phyloP scores from a whole-genome alignment of 2,888 invertebrate species.

The Thymelicus acteon region DNA sequence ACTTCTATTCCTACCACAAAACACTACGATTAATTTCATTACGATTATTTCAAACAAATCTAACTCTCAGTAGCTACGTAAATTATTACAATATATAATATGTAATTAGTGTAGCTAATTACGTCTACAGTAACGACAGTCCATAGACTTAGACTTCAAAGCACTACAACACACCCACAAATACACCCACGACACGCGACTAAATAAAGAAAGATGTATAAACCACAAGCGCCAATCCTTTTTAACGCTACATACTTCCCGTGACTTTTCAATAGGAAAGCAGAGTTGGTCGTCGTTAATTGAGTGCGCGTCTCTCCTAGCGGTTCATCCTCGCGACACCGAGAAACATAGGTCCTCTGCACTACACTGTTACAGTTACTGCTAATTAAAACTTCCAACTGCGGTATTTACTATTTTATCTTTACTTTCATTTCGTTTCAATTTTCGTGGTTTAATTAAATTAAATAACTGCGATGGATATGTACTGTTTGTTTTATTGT shows the following conservation, averaged over 20 bases:
- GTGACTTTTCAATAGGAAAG: constrained; percentile 59
- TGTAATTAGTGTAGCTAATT: too few relatives aligned
- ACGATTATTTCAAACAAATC: too few relatives aligned
- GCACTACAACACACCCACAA: background rate
- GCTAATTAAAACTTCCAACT: constrained; percentile 62
- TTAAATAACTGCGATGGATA: background rate
- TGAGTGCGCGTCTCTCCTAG: constrained; percentile 60
- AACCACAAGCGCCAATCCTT: constrained; percentile 1
- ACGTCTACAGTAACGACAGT: too few relatives aligned
- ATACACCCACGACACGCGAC: background rate
- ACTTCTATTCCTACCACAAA: too few relatives aligned
- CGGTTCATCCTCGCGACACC: constrained; percentile 52
- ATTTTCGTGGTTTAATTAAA: constrained; percentile 1
- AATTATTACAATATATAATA: too few relatives aligned
- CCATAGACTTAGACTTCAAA: too few relatives aligned
- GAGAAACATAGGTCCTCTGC: constrained; percentile 63
- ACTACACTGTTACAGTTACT: constrained; percentile 54
- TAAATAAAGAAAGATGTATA: background rate
- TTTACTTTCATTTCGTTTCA: constrained; percentile 37
- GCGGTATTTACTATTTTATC: constrained; percentile 44
- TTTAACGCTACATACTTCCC: constrained; percentile 44
- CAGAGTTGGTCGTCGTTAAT: constrained; percentile 64
- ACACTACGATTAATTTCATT: too few relatives aligned
- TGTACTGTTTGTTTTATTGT: background rate
- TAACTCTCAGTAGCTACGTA: too few relatives aligned